Conservation (phyloP, 2,113 vertebrate species). For the Pristiophorus japonicus region DNA sequence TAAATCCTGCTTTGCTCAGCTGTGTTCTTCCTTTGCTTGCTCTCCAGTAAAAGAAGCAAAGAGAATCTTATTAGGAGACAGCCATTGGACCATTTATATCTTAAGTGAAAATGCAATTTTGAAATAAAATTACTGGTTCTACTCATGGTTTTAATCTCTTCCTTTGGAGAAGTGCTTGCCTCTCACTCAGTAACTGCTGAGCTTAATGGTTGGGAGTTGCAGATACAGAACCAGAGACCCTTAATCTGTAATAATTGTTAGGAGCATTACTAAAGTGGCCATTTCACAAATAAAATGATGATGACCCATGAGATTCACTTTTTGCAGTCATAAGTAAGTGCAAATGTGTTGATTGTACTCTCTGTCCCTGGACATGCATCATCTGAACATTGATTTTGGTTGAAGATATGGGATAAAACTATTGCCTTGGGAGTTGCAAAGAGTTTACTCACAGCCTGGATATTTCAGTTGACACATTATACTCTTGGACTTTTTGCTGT, state of each 20-base stretch:
- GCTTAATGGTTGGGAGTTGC: not conserved
- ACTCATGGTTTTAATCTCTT: not conserved
- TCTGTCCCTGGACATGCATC: not conserved
- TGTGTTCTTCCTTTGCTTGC: not conserved
- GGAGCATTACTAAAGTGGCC: not conserved
- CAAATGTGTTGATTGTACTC: not conserved
- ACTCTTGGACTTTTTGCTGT: not conserved
- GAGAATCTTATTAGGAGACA: not conserved
- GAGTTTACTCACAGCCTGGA: not conserved
- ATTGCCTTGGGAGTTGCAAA: not conserved
- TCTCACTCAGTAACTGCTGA: not conserved
- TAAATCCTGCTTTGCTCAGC: not conserved
- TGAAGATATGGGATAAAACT: not conserved
- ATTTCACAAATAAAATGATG: not conserved
- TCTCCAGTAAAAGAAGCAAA: not conserved
- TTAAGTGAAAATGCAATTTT: not conserved
- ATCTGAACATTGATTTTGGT: conserved; percentile 12
- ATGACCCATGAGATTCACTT: not conserved
- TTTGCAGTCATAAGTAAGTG: not conserved
- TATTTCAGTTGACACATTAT: not conserved
- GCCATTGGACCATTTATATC: not conserved
- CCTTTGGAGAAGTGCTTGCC: not conserved
- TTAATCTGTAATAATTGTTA: not conserved
- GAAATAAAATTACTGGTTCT: conserved; percentile 7
- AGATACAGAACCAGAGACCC: not conserved